Conservation (phyloP, 2,113 vertebrate genomes). For the Podarcis raffonei region DNA sequence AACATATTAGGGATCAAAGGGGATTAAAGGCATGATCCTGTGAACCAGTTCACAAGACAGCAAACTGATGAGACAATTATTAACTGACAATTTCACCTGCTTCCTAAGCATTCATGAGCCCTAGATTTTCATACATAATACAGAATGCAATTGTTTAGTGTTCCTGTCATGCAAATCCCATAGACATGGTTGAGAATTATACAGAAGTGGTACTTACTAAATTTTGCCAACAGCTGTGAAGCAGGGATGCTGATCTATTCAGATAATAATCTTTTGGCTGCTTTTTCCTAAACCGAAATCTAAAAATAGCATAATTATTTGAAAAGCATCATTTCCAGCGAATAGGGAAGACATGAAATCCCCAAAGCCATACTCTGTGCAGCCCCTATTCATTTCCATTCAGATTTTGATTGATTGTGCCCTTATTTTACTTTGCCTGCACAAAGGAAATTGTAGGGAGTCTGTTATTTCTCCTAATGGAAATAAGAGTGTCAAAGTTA, state of each 20-base stretch:
- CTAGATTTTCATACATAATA: neutral
- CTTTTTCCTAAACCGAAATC: neutral
- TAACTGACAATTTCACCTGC: neutral
- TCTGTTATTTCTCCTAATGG: constrained; percentile 10
- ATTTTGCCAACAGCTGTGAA: neutral
- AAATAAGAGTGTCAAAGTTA: constrained; percentile 1
- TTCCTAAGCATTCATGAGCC: neutral
- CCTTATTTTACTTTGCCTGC: neutral
- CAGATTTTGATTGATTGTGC: constrained; percentile 26
- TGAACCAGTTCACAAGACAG: neutral
- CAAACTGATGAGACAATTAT: neutral
- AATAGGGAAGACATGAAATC: neutral
- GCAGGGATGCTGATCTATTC: neutral
- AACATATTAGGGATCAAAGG: neutral
- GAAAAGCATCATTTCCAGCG: neutral
- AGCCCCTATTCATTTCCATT: constrained; percentile 9
- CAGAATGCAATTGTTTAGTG: neutral
- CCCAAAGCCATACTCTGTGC: neutral
- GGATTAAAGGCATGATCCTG: neutral
- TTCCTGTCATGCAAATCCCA: neutral
- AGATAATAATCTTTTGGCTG: neutral
- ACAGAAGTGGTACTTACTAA: neutral
- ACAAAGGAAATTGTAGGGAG: constrained; percentile 22
- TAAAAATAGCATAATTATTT: constrained; percentile 3
- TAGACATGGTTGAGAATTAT: neutral